These are phyloP conservation scores for Caenorhabditis zanzibari DNA, from an alignment of 2,888 invertebrate genomes.

Conservation along the genomic window DNA sequence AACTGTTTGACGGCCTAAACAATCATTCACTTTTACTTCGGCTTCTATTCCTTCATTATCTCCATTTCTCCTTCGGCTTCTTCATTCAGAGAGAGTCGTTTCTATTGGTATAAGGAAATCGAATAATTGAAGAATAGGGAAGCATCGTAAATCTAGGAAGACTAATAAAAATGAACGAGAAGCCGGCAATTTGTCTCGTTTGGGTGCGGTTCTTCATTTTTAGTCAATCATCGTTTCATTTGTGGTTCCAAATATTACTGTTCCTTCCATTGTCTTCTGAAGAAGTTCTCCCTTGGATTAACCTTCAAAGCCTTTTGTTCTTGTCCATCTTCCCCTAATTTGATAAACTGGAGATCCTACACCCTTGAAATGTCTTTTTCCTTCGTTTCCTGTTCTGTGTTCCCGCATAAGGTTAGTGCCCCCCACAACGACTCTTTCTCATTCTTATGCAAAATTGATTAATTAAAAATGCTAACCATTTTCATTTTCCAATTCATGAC, in stretches of 20 bases:
- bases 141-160: slow-evolving; percentile 35
- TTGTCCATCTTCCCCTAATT: slow-evolving; percentile 31
- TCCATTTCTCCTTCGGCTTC: slow-evolving; percentile 19
- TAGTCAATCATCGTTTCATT: not conserved
- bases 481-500: slow-evolving; percentile 39
- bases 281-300: slow-evolving; percentile 37
- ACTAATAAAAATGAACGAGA: slow-evolving; percentile 21
- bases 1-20: slow-evolving; percentile 61
- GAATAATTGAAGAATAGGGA: slow-evolving; percentile 8
- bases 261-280: slow-evolving; percentile 4
- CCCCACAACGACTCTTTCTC: slow-evolving; percentile 1
- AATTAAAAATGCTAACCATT: slow-evolving; percentile 62
- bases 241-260: not conserved
- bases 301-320: slow-evolving; percentile 55
- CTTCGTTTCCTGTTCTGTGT: slow-evolving; percentile 11
- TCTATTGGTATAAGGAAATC: slow-evolving; percentile 32
- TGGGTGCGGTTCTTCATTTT: slow-evolving; percentile 26
- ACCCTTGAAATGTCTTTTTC: slow-evolving; percentile 20
- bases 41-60: slow-evolving; percentile 38
- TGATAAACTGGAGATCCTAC: slow-evolving; percentile 44
- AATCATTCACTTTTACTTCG: slow-evolving; percentile 48
- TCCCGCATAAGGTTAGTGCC: slow-evolving; percentile 39
- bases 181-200: slow-evolving; percentile 28
- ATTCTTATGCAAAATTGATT: slow-evolving; percentile 62
- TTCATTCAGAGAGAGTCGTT: not conserved